These are phyloP conservation scores for Tragelaphus buxtoni DNA, from an alignment of 2,113 vertebrate genomes.

Conservation along the genomic window DNA sequence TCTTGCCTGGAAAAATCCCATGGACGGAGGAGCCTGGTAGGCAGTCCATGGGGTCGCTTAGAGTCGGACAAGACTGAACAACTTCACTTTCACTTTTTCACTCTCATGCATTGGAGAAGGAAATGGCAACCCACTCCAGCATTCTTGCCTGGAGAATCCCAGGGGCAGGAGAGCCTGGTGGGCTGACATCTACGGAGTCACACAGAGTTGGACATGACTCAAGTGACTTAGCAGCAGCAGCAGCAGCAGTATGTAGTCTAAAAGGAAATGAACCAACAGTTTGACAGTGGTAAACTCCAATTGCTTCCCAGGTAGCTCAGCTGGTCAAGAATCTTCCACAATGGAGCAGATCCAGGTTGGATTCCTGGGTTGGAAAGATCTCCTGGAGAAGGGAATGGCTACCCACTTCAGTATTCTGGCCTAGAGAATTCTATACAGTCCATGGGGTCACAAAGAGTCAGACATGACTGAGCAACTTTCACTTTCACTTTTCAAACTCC, in stretches of 20 bases:
- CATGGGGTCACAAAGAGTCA: not conserved
- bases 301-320: not conserved
- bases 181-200: no score
- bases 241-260: not conserved
- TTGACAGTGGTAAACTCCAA: not conserved
- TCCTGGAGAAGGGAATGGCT: not conserved
- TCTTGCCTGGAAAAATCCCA: no score
- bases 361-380: not conserved
- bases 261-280: not conserved
- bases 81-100: no score
- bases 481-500: not conserved
- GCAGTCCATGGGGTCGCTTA: no score
- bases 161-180: no score
- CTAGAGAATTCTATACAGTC: not conserved
- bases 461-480: not conserved
- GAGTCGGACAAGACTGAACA: no score
- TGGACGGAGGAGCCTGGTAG: no score
- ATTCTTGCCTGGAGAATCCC: no score
- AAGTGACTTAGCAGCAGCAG: no score
- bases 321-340: not conserved
- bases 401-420: not conserved
- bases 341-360: not conserved
- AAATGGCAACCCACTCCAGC: no score
- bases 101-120: no score
- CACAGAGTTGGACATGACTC: no score